Evolutionary conservation across 2,888 invertebrate genomes (phyloP), one percentile per base, ranked within the genome.

Genomic region (Celastrina argiolus): DNA sequence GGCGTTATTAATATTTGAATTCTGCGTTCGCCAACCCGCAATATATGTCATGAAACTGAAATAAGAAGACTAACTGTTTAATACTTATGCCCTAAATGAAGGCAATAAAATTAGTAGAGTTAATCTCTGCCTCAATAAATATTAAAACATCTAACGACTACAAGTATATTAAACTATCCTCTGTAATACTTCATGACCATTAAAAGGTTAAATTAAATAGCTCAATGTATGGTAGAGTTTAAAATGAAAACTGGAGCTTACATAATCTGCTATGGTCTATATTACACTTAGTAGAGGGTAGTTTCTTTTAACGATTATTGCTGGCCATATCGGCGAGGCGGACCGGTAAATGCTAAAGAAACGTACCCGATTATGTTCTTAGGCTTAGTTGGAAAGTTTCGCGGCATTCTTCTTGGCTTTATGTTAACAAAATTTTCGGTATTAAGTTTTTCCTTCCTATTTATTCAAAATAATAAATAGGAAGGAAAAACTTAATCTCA

Each of bases 231-330:
- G 69, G 71, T 71, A 68, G 64, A 63, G 70, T 74, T 73, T 74
- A 76, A 76, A 77, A 65, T 66, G 59, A 67, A 68, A 41, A 66
- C 68, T 69, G 65, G 67, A 66, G 69, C 73, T 75, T 51, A 51
- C 74, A 75, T 81, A 78, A 79, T 76, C 78, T 73, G 71, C 73
- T 75, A 77, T 74, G 76, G 75, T 71, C 74, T 73, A 73, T 77
- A 75, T 76, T 76, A 74, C 74, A 74, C 74, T 77, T 74, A 75
- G 74, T 71, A 69, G 70, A 68, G 68, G 73, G 75, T 75, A 78
- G 76, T 80, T 80, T 74, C 74, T 73, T 78, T 79, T 78, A 78
- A 80, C 79, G 80, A 72, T 78, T 75, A 79, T 73, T 71, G 75
- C 70, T 31, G 69, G 68, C 71, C 69, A 68, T 73, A 74, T 70